Evolutionary conservation across 1,140 invertebrate species (phyloP), one percentile per base, ranked within the genome.

Genomic region (Zophobas morio): DNA sequence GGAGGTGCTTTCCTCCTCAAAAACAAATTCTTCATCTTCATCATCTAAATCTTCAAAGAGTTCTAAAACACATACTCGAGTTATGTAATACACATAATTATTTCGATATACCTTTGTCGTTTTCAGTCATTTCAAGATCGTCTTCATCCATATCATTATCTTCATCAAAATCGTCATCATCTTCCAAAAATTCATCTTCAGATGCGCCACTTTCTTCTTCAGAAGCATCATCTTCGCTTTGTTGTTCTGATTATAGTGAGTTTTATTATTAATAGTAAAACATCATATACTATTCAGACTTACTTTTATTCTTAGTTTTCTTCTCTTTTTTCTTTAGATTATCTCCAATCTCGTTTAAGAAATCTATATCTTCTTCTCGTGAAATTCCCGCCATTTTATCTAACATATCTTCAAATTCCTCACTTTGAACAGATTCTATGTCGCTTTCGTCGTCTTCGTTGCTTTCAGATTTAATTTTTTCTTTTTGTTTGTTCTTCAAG

Each of bases 351-450:
- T 90, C 89, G 3, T 89, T 86, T 79, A 90, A 82, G 60, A 85
- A 90, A 82, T 91, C 91, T 6, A 92, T 81, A 81, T 92, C 89
- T 80, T 91, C 89, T 32, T 80, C 78, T 53, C 84, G 84, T 66
- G 84, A 86, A 2, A 85, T 81, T 0, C 88, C 89, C 0, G 88
- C 89, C 82, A 94, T 88, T 70, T 86, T 88, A 82, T 93, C 92
- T 42, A 96, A 86, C 87, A 96, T 93, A n/a, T 92, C 90, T 77
- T 95, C 93, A 87, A 98, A 98, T 84, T 98, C 96, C 74, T 96
- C 94, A 84, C 96, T 96, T 78, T 91, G 93, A 1, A 98, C 93
- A 82, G 95, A 96, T 51, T 94, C 94, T 40, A 90, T 87, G 84
- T 96, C 95, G 82, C 92, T 78, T 20, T 20, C 20, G 73, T 85